A percentile compares a stretch with the other conserved stretches of the same genome.
Evolutionary conservation across 2,888 invertebrate genomes (phyloP).

Genomic region (Nomada goodeniana): DNA sequence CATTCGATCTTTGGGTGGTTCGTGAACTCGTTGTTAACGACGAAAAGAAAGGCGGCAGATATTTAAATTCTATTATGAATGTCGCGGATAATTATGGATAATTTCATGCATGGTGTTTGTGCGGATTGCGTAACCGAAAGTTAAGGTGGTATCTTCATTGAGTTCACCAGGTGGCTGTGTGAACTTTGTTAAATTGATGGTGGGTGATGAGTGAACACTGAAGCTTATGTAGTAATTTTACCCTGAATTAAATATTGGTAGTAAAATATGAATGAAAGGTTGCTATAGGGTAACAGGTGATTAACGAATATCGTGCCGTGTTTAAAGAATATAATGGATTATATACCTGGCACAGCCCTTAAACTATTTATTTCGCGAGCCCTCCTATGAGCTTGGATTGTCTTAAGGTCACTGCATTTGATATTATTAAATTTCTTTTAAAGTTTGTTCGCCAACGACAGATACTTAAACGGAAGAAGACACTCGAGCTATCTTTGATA

Average conservation of each 20-base stretch:
- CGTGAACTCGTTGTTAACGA: too few species aligned
- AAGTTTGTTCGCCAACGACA: neutral
- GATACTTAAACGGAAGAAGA: neutral
- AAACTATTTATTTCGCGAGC: neutral
- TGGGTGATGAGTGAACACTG: too few species aligned
- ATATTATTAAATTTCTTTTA: neutral
- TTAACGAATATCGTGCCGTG: neutral
- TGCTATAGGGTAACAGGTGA: neutral
- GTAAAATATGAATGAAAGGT: neutral
- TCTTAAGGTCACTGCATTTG: conserved; percentile 3
- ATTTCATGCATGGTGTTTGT: neutral
- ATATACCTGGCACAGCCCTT: neutral
- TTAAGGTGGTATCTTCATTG: neutral
- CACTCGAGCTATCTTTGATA: neutral
- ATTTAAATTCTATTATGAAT: neutral
- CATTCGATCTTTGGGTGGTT: neutral
- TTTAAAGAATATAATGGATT: neutral
- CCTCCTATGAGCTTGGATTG: neutral
- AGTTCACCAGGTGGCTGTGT: neutral
- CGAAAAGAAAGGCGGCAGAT: too few species aligned
- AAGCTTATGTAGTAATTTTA: neutral
- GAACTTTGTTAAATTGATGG: neutral
- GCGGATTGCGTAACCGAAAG: neutral
- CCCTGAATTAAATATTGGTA: neutral
- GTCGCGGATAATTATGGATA: neutral